These are phyloP conservation scores for Thelaira solivaga DNA, from an alignment of 2,888 invertebrate species.

Conservation along the genomic window DNA sequence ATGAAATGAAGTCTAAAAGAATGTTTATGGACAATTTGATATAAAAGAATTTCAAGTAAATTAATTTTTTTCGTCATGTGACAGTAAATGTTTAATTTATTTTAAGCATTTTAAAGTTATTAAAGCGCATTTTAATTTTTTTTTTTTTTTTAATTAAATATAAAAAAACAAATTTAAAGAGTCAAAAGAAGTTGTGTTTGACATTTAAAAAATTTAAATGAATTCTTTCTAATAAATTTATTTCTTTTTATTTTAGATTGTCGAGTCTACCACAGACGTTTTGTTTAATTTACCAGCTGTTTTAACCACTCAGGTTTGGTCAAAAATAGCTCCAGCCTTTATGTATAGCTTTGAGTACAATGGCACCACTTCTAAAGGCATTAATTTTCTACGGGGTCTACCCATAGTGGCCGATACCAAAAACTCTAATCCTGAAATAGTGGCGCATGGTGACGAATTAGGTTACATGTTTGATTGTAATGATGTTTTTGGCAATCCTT, in stretches of 20 bases:
- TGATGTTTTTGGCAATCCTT: constrained; percentile 80
- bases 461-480: constrained; percentile 84
- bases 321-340: constrained; percentile 81
- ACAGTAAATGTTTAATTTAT: too few species aligned
- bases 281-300: constrained; percentile 87
- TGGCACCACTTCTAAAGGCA: constrained; percentile 81
- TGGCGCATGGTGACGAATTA: constrained; percentile 85
- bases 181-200: too few species aligned
- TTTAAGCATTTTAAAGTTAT: too few species aligned
- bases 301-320: constrained; percentile 85
- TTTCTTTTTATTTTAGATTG: constrained; percentile 65
- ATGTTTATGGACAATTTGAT: too few species aligned
- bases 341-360: constrained; percentile 87
- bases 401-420: constrained; percentile 79
- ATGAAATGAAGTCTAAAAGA: too few species aligned
- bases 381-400: constrained; percentile 82
- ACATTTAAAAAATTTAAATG: too few species aligned
- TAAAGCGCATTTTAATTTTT: too few species aligned
- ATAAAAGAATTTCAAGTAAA: too few species aligned
- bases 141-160: too few species aligned
- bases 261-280: constrained; percentile 81
- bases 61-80: too few species aligned
- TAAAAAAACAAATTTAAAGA: too few species aligned
- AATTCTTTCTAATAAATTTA: neutral
- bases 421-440: constrained; percentile 69